Base-by-base conservation (phyloP, 23 tunicate species). In the Halocynthia aurantium region DNA sequence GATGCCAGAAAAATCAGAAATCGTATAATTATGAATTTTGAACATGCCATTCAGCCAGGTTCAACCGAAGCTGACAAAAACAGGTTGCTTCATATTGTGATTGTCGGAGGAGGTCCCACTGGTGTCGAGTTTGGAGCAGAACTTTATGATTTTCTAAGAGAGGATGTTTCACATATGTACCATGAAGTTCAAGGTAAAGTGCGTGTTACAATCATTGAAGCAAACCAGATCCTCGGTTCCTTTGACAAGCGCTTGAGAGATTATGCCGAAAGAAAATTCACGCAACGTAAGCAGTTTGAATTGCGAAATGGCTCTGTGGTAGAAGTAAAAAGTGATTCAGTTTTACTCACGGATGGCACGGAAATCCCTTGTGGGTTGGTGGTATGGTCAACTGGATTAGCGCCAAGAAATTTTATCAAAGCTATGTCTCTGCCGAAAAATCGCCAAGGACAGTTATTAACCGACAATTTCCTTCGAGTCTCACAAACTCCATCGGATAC, bases 81-180 rank as follows among this genome's bases (percentile, higher is more conserved):
- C 13, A 67, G 84, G 20, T 67, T 90, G 51, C 76, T 90, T 40
- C 97, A 90, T 72, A 81, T 90, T 64, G 97, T 90, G 7, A 85
- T 90, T 51, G 97, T 90, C 13, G 97, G 97, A 13, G 97, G 97
- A 64, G 97, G 97, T 7, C 97, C 97, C 12, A 90, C 97, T 74
- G 97, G 97, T 4, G 97, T 90, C 8, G 97, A 90, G 73, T 90
- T 90, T 81, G 97, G 97, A 11, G 97, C 97, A 5, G 97, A 90
- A 67, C 77, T 90, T 40, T 90, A 90, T 85, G 97, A 90, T 73
- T 90, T 90, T 72, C 69, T 90, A 9, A 69, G 71, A 12, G 90
- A 90, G 52, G 97, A 90, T 90, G 88, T 90, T 6, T 81, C 90
- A 17, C 50, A 83, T 62, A 54, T 84, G 13, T 90, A 84, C 55